phyloP scores from a whole-genome alignment of 2,888 invertebrate genomes.

The Cyrtodaria siliqua region DNA sequence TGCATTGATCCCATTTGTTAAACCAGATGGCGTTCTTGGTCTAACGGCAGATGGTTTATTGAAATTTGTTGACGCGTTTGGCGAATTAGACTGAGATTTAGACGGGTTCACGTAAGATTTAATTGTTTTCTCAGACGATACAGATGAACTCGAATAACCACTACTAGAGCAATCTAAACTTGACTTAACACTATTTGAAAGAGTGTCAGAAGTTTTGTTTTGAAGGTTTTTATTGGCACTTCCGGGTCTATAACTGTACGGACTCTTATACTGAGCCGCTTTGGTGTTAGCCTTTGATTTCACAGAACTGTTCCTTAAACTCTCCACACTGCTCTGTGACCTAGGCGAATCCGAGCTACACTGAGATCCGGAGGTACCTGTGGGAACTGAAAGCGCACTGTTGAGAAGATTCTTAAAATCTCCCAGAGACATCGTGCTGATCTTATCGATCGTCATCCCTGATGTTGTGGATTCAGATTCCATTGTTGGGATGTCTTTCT shows the following conservation, averaged over 20 bases:
- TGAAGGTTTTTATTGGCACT: constrained; percentile 33
- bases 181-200: constrained; percentile 3
- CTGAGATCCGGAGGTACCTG: constrained; percentile 61
- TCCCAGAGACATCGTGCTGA: constrained; percentile 80
- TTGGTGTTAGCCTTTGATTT: constrained; percentile 19
- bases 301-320: constrained; percentile 42
- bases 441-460: constrained; percentile 73
- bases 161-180: constrained; percentile 36
- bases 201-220: constrained; percentile 11
- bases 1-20: neutral
- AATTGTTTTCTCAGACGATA: constrained; percentile 27
- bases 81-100: no score
- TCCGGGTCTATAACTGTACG: constrained; percentile 33
- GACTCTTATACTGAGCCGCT: constrained; percentile 48
- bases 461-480: constrained; percentile 45
- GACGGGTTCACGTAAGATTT: neutral
- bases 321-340: constrained; percentile 73
- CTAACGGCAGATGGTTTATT: constrained; percentile 12
- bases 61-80: no score
- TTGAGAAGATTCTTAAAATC: constrained; percentile 79
- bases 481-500: constrained; percentile 52
- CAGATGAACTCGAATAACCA: constrained; percentile 49
- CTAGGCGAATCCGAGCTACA: constrained; percentile 69
- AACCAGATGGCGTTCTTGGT: constrained; percentile 40
- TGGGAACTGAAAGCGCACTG: constrained; percentile 72